A percentile compares a stretch with the other conserved stretches of the same genome.
phyloP scores from a whole-genome alignment of 1,140 invertebrate genomes.

The Bombus sylvicola region DNA sequence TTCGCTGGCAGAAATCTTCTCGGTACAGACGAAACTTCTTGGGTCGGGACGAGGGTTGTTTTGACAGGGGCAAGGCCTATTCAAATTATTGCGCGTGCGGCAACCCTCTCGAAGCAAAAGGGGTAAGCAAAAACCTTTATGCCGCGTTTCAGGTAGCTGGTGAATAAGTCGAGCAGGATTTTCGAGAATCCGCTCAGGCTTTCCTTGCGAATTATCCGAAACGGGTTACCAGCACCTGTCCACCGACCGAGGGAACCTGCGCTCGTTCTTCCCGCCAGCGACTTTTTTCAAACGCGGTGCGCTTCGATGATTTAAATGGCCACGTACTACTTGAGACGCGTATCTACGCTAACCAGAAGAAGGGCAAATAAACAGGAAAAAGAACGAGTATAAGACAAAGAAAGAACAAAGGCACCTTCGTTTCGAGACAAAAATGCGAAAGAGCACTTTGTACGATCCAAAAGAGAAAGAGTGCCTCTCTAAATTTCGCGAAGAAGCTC shows the following conservation, averaged over 20 bases:
- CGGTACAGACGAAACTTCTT: constrained; percentile 58
- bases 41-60: constrained; percentile 63
- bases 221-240: constrained; percentile 39
- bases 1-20: constrained; percentile 46
- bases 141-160: constrained; percentile 41
- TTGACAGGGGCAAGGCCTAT: constrained; percentile 55
- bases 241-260: neutral
- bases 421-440: neutral
- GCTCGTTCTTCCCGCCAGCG: neutral
- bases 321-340: constrained; percentile 59
- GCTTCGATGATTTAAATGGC: constrained; percentile 45
- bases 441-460: constrained; percentile 1
- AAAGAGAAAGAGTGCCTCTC: neutral
- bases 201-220: constrained; percentile 42
- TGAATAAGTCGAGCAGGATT: constrained; percentile 47
- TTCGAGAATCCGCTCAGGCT: constrained; percentile 29
- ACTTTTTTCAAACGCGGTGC: neutral
- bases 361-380: neutral
- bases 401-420: constrained; percentile 1
- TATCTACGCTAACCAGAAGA: constrained; percentile 28
- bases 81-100: constrained; percentile 65
- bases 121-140: constrained; percentile 38
- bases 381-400: neutral
- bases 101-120: constrained; percentile 45
- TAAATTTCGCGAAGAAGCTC: constrained; percentile 22